Conservation (phyloP, 1,140 invertebrate genomes). For the Saccostrea echinata region DNA sequence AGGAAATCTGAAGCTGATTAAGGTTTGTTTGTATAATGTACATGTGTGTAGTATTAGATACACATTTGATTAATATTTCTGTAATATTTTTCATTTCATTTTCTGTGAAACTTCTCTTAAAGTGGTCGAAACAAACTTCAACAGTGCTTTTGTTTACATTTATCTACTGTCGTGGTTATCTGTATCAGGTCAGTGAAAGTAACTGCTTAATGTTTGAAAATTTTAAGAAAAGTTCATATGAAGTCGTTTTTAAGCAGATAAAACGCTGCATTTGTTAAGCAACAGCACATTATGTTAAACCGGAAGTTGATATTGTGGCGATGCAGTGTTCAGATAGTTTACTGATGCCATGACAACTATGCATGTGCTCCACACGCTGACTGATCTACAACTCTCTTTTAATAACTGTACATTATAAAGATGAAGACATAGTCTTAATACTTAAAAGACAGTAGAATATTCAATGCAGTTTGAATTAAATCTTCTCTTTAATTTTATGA, state of each 20-base stretch:
- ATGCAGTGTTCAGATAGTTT: slow-evolving; percentile 29
- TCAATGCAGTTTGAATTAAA: too few relatives aligned
- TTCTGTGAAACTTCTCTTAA: neutral
- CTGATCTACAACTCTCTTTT: too few relatives aligned
- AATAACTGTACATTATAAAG: neutral
- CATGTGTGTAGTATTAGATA: neutral
- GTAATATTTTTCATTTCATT: neutral
- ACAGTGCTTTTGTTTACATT: slow-evolving; percentile 16
- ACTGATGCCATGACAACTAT: slow-evolving; percentile 24
- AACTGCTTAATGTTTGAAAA: neutral
- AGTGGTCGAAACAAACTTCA: neutral
- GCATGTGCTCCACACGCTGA: neutral
- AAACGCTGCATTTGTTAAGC: neutral
- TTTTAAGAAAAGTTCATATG: neutral
- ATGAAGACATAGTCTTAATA: neutral
- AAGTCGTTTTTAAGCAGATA: neutral
- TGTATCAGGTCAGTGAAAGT: neutral
- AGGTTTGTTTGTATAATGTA: neutral
- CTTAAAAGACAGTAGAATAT: too few relatives aligned
- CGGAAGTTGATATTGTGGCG: slow-evolving; percentile 10
- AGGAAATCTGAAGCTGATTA: neutral
- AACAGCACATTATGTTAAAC: neutral
- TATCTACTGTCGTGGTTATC: neutral
- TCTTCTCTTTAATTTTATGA: too few relatives aligned
- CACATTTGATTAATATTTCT: neutral